A percentile compares a stretch with the other conserved stretches of the same genome.
These are phyloP conservation scores for Ochotona princeps DNA, from an alignment of 2,113 vertebrate genomes.

Conservation along the genomic window DNA sequence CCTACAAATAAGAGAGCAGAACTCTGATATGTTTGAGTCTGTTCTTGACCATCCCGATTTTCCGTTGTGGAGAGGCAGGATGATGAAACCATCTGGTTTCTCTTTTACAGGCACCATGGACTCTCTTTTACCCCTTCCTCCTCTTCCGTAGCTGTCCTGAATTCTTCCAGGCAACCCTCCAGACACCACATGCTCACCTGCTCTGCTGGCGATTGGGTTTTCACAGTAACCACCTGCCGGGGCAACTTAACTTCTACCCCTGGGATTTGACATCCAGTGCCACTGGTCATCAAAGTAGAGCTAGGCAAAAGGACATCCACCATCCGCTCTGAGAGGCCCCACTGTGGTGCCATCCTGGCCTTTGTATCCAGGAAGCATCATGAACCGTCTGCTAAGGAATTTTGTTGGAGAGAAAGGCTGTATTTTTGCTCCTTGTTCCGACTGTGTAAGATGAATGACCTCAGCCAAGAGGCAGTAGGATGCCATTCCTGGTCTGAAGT, in stretches of 20 bases:
- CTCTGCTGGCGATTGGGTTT: background rate
- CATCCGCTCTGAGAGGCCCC: background rate
- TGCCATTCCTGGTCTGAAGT: conserved; percentile 15
- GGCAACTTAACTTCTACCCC: conserved; percentile 17
- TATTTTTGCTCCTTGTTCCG: background rate
- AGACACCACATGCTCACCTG: background rate
- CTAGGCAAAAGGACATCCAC: background rate
- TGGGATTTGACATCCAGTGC: conserved; percentile 34
- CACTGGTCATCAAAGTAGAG: conserved; percentile 4
- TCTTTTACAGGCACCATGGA: background rate
- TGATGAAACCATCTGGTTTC: background rate
- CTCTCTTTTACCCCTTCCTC: background rate
- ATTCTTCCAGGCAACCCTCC: background rate
- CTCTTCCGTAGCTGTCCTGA: background rate
- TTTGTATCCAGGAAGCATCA: conserved; percentile 11
- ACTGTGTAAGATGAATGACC: background rate
- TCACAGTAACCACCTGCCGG: background rate
- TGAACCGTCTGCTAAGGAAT: background rate
- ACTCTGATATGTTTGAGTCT: background rate
- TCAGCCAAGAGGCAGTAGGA: background rate
- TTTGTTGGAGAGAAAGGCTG: background rate
- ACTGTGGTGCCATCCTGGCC: background rate
- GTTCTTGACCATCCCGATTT: background rate
- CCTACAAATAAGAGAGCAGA: background rate
- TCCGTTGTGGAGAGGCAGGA: background rate